Evolutionary conservation across 2,888 invertebrate genomes (phyloP).

Genomic region (Perdita meconis): DNA sequence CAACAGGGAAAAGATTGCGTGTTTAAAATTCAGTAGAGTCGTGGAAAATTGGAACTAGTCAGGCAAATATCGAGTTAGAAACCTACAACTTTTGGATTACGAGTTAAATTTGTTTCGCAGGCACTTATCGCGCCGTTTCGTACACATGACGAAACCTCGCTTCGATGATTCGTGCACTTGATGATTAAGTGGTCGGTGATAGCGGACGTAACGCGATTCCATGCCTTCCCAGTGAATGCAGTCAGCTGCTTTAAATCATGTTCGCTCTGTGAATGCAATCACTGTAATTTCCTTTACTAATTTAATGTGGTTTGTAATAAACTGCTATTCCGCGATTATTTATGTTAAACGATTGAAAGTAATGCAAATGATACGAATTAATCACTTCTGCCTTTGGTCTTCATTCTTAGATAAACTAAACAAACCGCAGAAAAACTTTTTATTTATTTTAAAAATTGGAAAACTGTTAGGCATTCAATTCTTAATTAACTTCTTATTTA

Average conservation of each 20-base stretch:
- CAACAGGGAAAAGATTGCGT: neutral
- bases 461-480: no score
- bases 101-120: conserved; percentile 55
- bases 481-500: no score
- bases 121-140: conserved; percentile 50
- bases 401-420: no score
- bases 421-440: no score
- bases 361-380: no score
- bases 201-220: conserved; percentile 36
- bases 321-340: conserved; percentile 8
- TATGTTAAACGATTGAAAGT: no score
- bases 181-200: conserved; percentile 45
- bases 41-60: conserved; percentile 46
- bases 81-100: conserved; percentile 40
- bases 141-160: conserved; percentile 13
- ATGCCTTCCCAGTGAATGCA: conserved; percentile 24
- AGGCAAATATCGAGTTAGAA: conserved; percentile 48
- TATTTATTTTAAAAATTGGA: no score
- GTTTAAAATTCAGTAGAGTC: neutral
- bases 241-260: conserved; percentile 24
- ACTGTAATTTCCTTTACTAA: conserved; percentile 4
- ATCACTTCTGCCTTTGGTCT: no score
- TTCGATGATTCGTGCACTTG: conserved; percentile 31
- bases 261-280: conserved; percentile 2
- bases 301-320: conserved; percentile 1